Percentiles rank a stretch among this genome's conserved stretches.
These are phyloP conservation scores for Hydra vulgaris DNA, from an alignment of 30 jellyfish, hydroid and myxozoan genomes.

Conservation along the genomic window DNA sequence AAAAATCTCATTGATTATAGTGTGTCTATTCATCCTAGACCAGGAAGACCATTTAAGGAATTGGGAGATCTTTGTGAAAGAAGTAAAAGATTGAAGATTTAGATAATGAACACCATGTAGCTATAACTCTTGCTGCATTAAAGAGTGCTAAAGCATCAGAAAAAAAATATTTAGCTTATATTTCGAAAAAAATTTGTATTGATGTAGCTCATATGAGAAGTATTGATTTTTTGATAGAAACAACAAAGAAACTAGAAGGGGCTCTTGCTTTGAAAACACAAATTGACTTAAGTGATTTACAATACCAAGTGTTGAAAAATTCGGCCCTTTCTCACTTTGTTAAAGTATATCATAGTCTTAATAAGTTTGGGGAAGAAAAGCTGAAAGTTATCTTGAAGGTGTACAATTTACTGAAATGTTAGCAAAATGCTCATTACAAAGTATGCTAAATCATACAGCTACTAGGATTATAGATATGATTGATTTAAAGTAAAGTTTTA, in stretches of 20 bases:
- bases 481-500: not conserved
- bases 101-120: not conserved
- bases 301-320: not conserved
- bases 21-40: not conserved
- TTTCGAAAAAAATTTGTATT: no score
- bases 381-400: not conserved
- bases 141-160: not conserved
- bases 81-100: not conserved
- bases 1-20: not conserved
- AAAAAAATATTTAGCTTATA: not conserved
- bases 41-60: not conserved
- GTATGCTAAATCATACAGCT: not conserved
- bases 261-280: not conserved
- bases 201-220: no score
- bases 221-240: not conserved
- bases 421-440: not conserved
- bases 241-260: not conserved
- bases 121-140: not conserved
- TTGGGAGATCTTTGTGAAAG: not conserved
- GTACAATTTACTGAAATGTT: not conserved
- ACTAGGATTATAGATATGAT: not conserved
- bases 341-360: not conserved
- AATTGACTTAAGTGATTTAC: not conserved
- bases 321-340: not conserved
- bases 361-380: not conserved